Evolutionary conservation across 1,140 invertebrate species (phyloP).

Genomic region (Hesperophylax magnus): DNA sequence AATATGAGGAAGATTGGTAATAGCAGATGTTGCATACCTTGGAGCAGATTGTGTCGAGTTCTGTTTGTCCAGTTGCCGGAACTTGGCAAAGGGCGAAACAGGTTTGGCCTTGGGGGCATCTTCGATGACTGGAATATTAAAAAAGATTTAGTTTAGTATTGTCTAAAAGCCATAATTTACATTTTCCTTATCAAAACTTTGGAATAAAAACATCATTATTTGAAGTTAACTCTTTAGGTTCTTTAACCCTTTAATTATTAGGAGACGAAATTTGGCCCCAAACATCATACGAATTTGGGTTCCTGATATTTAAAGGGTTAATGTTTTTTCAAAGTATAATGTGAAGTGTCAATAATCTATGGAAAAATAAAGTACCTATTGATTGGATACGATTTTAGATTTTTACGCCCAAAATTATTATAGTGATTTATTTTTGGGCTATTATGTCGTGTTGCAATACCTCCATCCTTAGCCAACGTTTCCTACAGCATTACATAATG

Average conservation of each 20-base stretch:
- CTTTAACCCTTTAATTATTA: too few species aligned
- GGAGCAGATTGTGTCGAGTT: constrained; percentile 80
- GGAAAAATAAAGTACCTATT: neutral
- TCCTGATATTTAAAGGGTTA: too few species aligned
- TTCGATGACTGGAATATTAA: constrained; percentile 75
- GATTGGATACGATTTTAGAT: too few species aligned
- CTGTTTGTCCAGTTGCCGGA: constrained; percentile 90
- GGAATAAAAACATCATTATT: too few species aligned
- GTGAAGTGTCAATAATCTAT: neutral
- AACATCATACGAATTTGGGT: too few species aligned
- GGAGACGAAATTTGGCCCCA: too few species aligned
- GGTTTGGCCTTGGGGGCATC: constrained; percentile 75
- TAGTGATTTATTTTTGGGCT: too few species aligned
- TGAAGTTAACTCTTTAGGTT: too few species aligned
- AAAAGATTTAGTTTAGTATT: constrained; percentile 54
- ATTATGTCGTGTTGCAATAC: too few species aligned
- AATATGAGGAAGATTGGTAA: neutral
- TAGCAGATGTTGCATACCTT: constrained; percentile 71
- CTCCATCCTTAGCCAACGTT: too few species aligned
- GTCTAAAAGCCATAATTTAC: neutral
- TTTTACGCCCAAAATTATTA: too few species aligned
- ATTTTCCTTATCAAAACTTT: neutral
- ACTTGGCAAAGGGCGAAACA: constrained; percentile 90
- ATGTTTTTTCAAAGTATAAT: neutral
- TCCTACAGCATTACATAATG: neutral